Evolutionary conservation across 1,140 invertebrate species (phyloP), one percentile per base, ranked within the genome.

Genomic region (Nephila pilipes): DNA sequence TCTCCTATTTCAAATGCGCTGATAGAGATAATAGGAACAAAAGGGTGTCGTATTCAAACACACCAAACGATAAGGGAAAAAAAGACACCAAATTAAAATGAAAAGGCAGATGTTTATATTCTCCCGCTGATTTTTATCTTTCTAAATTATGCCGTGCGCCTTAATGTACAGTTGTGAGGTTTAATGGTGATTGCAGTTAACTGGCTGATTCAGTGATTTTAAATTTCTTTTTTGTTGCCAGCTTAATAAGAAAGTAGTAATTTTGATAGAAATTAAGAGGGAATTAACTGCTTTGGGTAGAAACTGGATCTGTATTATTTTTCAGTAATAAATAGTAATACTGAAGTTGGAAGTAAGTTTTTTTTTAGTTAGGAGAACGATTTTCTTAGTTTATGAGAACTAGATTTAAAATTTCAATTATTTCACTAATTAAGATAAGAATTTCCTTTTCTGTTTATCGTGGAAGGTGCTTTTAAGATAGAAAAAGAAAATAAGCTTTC

Each of bases 51-150:
- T 36, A 36, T 10, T 29, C 18, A 32, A 75, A 75, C 69, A 60
- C 16, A 75, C 29, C 32, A 75, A 29, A 83, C 38, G 36, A 83
- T 83, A 83, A 83, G 81, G 81, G n/a, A 57, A 83, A 83, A 83
- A 83, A 55, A 22, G 54, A 46, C n/a, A 25, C 6, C 46, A 38
- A 22, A 60, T 32, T 87, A 63, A 60, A 87, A 63, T 20, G 85
- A 87, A 87, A 60, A 87, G 29, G 85, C 85, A 22, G 29, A 18
- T 20, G 20, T 22, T 10, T 25, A 38, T 60, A 1, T 1, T 46
- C 22, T 60, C 29, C 25, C 36, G 36, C 85, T 87, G 85, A 87
- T 87, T 87, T 87, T 87, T 36, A 60, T 60, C 55, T 57, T 87
- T 22, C 22, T 12, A 60, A 87, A 87, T 87, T 87, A 87, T 87